Conservation (phyloP, 1,140 invertebrate genomes). For the Bombus turneri region DNA sequence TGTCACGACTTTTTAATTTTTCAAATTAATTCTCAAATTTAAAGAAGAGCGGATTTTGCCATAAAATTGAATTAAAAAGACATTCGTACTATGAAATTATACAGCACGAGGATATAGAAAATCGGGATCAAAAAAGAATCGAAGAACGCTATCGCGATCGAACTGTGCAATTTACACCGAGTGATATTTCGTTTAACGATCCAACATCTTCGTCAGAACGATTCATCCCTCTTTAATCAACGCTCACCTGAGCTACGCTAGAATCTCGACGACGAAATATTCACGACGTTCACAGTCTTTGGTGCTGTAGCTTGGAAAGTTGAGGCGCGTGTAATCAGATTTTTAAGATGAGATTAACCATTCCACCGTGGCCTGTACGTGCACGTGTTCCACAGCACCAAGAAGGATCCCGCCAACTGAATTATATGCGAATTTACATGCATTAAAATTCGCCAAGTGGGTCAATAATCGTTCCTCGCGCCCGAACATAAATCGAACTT, state of each 20-base stretch:
- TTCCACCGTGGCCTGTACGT: not conserved
- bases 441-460: slow-evolving; percentile 46
- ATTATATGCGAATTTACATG: slow-evolving; percentile 33
- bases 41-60: not conserved
- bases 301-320: not conserved
- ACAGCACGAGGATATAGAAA: not conserved
- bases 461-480: slow-evolving; percentile 19
- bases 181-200: not conserved
- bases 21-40: not conserved
- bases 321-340: slow-evolving; percentile 25
- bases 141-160: not conserved
- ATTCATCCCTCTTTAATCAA: slow-evolving; percentile 1
- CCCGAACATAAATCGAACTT: not conserved
- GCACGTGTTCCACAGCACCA: not conserved
- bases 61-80: not conserved
- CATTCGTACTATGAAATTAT: not conserved
- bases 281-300: not conserved
- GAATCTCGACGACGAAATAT: not conserved
- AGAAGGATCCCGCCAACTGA: not conserved
- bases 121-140: not conserved
- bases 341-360: slow-evolving; percentile 27
- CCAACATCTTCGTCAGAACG: too few species aligned
- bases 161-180: not conserved
- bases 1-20: not conserved
- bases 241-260: too few species aligned